Percentiles rank a stretch among this genome's conserved stretches.
phyloP scores from a whole-genome alignment of 2,888 invertebrate species.

The Crocallis elinguaria region DNA sequence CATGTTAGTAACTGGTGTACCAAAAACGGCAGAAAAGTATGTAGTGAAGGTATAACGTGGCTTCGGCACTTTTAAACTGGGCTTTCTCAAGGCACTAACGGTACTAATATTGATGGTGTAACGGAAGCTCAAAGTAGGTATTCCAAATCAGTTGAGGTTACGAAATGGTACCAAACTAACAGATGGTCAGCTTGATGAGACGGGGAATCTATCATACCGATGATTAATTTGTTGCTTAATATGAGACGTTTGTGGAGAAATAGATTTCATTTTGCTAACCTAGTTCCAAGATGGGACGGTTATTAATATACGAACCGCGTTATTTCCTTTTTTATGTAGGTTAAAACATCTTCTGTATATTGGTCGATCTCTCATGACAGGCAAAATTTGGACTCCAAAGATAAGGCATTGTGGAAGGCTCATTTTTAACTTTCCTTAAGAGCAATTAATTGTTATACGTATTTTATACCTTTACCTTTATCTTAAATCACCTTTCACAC shows the following conservation, averaged over 20 bases:
- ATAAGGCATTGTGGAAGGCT: too few species aligned
- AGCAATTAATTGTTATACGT: too few species aligned
- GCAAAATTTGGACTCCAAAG: too few species aligned
- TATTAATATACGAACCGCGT: too few species aligned
- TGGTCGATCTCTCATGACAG: too few species aligned
- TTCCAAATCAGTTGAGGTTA: constrained; percentile 52
- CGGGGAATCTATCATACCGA: constrained; percentile 22
- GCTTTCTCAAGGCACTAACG: constrained; percentile 57
- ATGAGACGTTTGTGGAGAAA: constrained; percentile 18
- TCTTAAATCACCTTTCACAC: too few species aligned
- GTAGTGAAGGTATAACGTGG: constrained; percentile 6
- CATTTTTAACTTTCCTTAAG: too few species aligned
- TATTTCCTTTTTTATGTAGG: too few species aligned
- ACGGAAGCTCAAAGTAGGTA: constrained; percentile 55
- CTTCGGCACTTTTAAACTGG: constrained; percentile 33
- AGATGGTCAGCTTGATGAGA: constrained; percentile 39
- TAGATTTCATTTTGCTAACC: neutral
- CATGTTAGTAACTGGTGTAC: constrained; percentile 24
- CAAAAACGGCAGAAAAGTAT: constrained; percentile 9
- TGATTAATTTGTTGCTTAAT: constrained; percentile 32
- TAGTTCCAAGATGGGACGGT: too few species aligned
- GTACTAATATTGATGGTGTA: constrained; percentile 54
- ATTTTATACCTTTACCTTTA: too few species aligned
- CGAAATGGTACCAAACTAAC: constrained; percentile 39
- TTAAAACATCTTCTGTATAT: too few species aligned